Base-by-base conservation (phyloP, 2,888 invertebrate genomes). In the Copidosoma aretas region DNA sequence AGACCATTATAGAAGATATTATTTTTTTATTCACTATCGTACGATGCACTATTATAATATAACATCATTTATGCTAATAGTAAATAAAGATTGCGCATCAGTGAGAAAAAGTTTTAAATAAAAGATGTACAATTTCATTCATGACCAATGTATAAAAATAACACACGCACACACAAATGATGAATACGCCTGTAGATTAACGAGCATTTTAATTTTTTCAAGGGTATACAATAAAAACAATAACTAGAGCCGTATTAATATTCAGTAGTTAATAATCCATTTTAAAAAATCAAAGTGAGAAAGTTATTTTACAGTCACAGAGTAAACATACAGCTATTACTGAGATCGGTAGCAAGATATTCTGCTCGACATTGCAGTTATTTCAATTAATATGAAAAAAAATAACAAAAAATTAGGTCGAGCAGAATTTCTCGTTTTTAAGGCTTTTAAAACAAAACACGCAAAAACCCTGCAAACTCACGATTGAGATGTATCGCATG, bases 281-380 rank as follows among this genome's bases (percentile, higher is more conserved):
- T n/a, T n/a, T 10, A 39, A 49, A 46, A 19, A 19, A 25, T 59
- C 52, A 60, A 67, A 68, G 71, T 51, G 59, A 56, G 54, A 54
- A 21, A 57, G 14, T 75, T 72, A 73, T 76, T 32, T 41, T 58
- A 41, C 10, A 79, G 75, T 78, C 77, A 76, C 72, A 77, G 75
- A 21, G 43, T 57, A 76, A 79, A 77, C 78, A 77, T 25, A 78
- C 75, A 71, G 60, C 53, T 63, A 68, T 68, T 71, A 79, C 74
- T 81, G 81, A 81, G 81, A 81, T 81, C 81, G 77, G 75, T 79
- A 76, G 76, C 78, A 75, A 78, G 73, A 76, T 65, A 76, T 78
- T 79, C 76, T 77, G 77, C 76, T 79, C 76, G 77, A 71, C 75
- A 73, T 78, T 72, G 41, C 51, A 22, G 59, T 71, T 67, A 68